Base-by-base conservation (phyloP, 2,888 invertebrate species). In the Leptothorax acervorum region DNA sequence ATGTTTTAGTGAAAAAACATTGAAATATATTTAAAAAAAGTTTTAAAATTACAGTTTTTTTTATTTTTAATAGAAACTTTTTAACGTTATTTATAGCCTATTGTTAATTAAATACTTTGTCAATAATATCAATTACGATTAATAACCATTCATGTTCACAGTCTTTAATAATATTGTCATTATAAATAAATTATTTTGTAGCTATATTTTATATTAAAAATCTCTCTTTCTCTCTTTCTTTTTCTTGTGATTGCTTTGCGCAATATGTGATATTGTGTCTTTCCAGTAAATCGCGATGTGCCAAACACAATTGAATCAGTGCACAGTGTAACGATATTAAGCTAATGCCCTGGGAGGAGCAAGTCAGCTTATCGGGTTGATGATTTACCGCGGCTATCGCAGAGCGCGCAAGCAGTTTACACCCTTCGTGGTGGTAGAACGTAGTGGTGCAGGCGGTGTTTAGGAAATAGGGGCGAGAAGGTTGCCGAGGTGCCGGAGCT, bases 301-400 rank as follows among this genome's bases (percentile, higher is more conserved):
- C 53, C 82, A 75, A 75, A 65, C 60, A 71, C 71, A 71, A 79
- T 79, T 71, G 82, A 83, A 87, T 89, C 85, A 73, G 63, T 39
- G 35, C 70, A 39, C 85, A 73, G 63, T 39, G 35, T 74, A 39
- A 53, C 62, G 73, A 83, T 76, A 65, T 60, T 45, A 81, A 63
- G 76, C 82, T 86, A 86, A 82, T 85, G 85, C 82, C 66, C 55
- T 42, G 68, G 68, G 83, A 83, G 65, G 74, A 86, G 65, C 86
- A 65, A 84, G 85, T 71, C 87, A 84, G 90, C 86, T 90, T 90
- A 90, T 90, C 88, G 68, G 84, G 18, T 66, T 68, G 73, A 85
- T 90, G 90, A 90, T 89, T 90, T 89, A 90, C 87, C 82, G 83
- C 75, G 84, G 87, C 84, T 90, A 90, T 85, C 90, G 84, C 68